Base-by-base conservation (phyloP, 1,140 invertebrate genomes). In the Samia ricini region DNA sequence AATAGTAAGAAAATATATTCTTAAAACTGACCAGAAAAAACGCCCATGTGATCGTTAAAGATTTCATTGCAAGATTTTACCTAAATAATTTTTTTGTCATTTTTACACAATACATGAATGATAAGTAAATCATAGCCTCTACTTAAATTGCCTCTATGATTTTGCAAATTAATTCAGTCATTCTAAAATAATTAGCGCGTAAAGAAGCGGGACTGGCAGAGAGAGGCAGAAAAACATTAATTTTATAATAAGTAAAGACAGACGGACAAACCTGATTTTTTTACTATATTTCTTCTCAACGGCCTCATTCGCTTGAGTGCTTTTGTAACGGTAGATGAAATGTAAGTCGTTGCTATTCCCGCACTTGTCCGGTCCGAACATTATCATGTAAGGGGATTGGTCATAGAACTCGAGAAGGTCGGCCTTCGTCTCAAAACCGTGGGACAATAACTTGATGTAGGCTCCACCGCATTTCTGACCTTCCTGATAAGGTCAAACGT, bases 331-430 rank as follows among this genome's bases (percentile, higher is more conserved):
- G 91, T 99, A 98, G 83, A 99, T 99, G 85, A 99, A 99, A 89
- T 99, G 99, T 57, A 99, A 91, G 93, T 99, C 99, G 74, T 96
- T 94, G 88, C 98, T 97, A 79, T 95, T 97, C 61, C 98, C 98
- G 92, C 99, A 99, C 89, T 99, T 99, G 91, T 99, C 99, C 8
- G 99, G 99, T 2, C 98, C 99, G 92, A 99, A 99, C 99, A 99
- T 99, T 76, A 99, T 98, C 2, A 97, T 97, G 88, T 99, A 99
- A 0, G 97, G 96, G 8, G 98, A 98, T 91, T 99, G 98, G 91
- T 99, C 98, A 84, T 97, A 94, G 86, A 99, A 98, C 67, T 95
- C 91, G 61, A 93, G 94, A 22, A 99, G 92, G 86, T 98, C 94
- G 20, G 93, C 85, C 49, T 94, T 93, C 49, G 94, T 92, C 64